A percentile compares a stretch with the other conserved stretches of the same genome.
Conservation (phyloP, 64 coral and sea anemone species). For the Pocillopora damicornis region DNA sequence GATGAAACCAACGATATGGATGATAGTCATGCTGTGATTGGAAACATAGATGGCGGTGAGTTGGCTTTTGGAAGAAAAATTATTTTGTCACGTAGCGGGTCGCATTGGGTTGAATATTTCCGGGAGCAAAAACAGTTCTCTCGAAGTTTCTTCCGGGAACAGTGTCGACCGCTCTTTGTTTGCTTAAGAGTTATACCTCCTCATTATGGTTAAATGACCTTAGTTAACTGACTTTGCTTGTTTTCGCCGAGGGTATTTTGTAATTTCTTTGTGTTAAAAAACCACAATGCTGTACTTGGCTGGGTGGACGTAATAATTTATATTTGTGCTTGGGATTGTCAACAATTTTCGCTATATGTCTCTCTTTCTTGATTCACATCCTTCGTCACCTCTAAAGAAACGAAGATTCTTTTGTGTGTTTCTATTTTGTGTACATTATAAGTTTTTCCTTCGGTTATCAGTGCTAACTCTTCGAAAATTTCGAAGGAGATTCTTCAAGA, state of each 20-base stretch:
- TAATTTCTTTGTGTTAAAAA: slow-evolving; percentile 38
- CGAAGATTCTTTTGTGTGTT: neutral
- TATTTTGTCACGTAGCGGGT: slow-evolving; percentile 9
- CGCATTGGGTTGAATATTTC: slow-evolving; percentile 32
- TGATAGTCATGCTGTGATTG: neutral
- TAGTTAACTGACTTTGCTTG: slow-evolving; percentile 37
- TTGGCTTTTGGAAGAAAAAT: slow-evolving; percentile 6
- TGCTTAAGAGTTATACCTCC: slow-evolving; percentile 10
- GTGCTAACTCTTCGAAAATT: neutral
- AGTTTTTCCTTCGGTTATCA: neutral
- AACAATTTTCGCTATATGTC: no score
- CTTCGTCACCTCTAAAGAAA: neutral
- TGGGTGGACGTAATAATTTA: slow-evolving; percentile 7
- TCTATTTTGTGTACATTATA: neutral
- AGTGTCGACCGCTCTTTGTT: slow-evolving; percentile 32
- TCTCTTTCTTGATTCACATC: neutral
- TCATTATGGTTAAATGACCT: slow-evolving; percentile 31
- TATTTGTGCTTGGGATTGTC: neutral
- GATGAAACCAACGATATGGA: neutral
- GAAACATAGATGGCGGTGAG: slow-evolving; percentile 7
- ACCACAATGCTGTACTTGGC: slow-evolving; percentile 20
- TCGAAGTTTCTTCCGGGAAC: slow-evolving; percentile 47
- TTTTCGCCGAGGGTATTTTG: slow-evolving; percentile 23
- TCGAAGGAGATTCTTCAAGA: neutral
- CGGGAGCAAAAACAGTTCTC: slow-evolving; percentile 53